Evolutionary conservation across 2,113 vertebrate genomes (phyloP), one percentile per base, ranked within the genome.

Genomic region (Motacilla tschutschensis): DNA sequence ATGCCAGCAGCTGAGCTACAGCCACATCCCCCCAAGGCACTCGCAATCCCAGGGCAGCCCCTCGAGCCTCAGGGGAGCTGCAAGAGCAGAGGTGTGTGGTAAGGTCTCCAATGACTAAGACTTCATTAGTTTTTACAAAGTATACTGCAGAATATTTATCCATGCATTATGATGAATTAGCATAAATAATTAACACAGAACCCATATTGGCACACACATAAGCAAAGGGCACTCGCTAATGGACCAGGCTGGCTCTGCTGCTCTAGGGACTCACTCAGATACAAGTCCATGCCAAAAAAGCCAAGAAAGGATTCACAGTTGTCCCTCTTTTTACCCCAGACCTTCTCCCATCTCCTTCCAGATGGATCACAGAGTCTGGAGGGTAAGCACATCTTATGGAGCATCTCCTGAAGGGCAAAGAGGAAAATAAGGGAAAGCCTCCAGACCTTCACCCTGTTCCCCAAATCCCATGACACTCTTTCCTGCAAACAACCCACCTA

Each of bases 61-160:
- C 0, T 0, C 69, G 46, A 26, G 69, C 53, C 70, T 33, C 25
- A 0, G 22, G 0, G 9, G 41, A 65, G 82, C 69, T 54, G 72
- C 47, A 67, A 15, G 17, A 78, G 64, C 82, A 92, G 79, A 89
- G 57, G 77, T 77, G 66, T 89, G 86, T 2, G 47, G 74, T 75
- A n/a, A 90, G 89, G 79, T 93, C 92, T 94, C 91, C 79, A 89
- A 70, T 88, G 83, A 81, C 92, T 81, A 79, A 87, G 91, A 93
- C 88, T 96, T 95, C 93, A 95, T 95, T 95, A 94, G 69, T 87
- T 92, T 92, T 95, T 95, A 95, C 93, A 91, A 94, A 95, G 84
- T 75, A 75, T 73, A 26, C 67, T 86, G 78, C 67, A 73, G 79
- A 92, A 94, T 94, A 90, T 90, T 94, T 93, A 86, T 86, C 87